Conservation (phyloP, 2,113 vertebrate species). For the Halcyon malimbica region DNA sequence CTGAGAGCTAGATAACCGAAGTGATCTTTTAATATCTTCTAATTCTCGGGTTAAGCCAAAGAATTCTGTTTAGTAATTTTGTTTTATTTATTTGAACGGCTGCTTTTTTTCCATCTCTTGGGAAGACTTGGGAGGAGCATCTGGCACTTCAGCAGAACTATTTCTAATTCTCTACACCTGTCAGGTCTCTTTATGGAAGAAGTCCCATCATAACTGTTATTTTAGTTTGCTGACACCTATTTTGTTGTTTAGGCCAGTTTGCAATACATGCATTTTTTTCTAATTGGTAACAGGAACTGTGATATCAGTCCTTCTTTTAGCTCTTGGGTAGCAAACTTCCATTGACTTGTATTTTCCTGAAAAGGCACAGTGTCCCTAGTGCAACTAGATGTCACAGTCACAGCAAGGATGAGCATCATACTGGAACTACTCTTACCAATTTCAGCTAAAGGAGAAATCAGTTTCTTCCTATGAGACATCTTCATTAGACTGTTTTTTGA, state of each 20-base stretch:
- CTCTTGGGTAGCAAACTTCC: not conserved
- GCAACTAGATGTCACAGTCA: not conserved
- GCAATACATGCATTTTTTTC: not conserved
- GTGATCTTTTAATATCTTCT: not conserved
- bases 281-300: not conserved
- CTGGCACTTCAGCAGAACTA: not conserved
- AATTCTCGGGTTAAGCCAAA: not conserved
- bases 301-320: not conserved
- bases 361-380: not conserved
- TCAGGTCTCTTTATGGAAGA: not conserved
- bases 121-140: not conserved
- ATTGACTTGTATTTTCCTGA: not conserved
- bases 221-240: not conserved
- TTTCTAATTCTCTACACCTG: not conserved
- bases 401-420: not conserved
- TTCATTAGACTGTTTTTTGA: not conserved
- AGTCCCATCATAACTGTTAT: not conserved
- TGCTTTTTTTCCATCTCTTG: not conserved
- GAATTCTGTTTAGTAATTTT: not conserved
- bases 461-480: not conserved
- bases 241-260: not conserved
- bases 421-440: not conserved
- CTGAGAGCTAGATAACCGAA: not conserved
- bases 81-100: not conserved
- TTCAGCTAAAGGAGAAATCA: not conserved